Evolutionary conservation across 2,888 invertebrate species (phyloP).

Genomic region (Toxonevra muliebris): DNA sequence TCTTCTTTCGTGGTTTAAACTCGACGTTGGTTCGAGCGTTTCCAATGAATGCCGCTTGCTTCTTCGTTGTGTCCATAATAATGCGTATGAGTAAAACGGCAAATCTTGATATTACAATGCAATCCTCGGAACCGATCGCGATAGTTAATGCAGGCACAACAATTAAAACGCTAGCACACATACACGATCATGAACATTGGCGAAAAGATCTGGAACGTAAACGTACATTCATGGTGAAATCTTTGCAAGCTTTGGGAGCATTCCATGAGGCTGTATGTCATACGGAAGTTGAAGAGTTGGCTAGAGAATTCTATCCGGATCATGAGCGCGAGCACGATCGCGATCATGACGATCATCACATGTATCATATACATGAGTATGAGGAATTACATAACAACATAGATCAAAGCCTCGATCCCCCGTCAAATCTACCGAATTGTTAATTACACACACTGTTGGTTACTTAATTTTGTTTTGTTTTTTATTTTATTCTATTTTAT

Average conservation of each 20-base stretch:
- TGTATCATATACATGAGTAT: conserved; percentile 45
- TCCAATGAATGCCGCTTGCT: conserved; percentile 92
- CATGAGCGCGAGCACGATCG: conserved; percentile 2
- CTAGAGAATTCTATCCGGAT: conserved; percentile 48
- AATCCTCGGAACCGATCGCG: conserved; percentile 16
- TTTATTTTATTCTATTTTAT: no score
- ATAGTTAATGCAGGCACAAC: conserved; percentile 88
- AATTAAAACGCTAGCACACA: conserved; percentile 17
- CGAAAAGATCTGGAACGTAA: conserved; percentile 36
- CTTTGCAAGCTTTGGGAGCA: conserved; percentile 51
- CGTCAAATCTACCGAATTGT: no score
- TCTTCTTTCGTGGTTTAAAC: conserved; percentile 78
- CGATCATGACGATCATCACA: conserved; percentile 27
- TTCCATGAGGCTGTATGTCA: conserved; percentile 58
- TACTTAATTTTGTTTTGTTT: no score
- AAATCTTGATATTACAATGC: conserved; percentile 37
- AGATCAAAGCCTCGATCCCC: no score
- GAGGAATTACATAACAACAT: conserved; percentile 13
- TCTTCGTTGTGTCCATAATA: conserved; percentile 85
- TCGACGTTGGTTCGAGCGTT: conserved; percentile 88
- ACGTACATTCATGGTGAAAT: conserved; percentile 42
- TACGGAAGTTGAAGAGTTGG: conserved; percentile 54
- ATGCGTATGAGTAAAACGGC: conserved; percentile 62
- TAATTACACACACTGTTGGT: no score
- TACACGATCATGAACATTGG: conserved; percentile 22